Conservation (phyloP, 2,113 vertebrate species). For the Phrynocephalus versicolor region DNA sequence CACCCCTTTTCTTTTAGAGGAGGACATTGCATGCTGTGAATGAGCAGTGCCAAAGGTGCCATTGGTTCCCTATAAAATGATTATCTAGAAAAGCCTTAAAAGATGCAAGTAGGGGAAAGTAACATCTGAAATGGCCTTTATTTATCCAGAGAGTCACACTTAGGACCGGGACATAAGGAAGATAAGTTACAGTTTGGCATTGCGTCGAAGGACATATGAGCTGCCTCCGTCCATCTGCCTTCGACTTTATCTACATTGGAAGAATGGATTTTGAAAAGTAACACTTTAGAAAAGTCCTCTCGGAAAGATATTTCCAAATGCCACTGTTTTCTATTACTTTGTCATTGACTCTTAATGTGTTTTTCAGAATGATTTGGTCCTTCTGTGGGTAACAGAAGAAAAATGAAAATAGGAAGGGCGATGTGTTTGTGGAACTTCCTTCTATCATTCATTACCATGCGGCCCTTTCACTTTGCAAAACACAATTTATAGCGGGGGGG, state of each 20-base stretch:
- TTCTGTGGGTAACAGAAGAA: conserved; percentile 70
- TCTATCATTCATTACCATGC: conserved; percentile 73
- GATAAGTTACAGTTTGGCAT: conserved; percentile 22
- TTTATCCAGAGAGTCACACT: not conserved
- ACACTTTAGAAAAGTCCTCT: conserved; percentile 61
- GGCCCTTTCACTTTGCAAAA: conserved; percentile 72
- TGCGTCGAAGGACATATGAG: conserved; percentile 47
- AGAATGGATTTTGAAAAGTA: conserved; percentile 61
- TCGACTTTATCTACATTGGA: conserved; percentile 41
- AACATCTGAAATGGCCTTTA: not conserved
- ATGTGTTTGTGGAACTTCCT: conserved; percentile 30
- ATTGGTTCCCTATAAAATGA: not conserved
- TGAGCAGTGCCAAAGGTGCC: not conserved
- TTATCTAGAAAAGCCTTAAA: not conserved
- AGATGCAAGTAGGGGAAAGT: not conserved
- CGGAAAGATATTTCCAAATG: conserved; percentile 69
- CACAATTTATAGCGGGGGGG: conserved; percentile 71
- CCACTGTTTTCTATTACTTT: conserved; percentile 77
- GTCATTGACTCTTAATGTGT: conserved; percentile 75
- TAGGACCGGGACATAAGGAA: not conserved
- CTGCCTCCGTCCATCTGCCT: conserved; percentile 49
- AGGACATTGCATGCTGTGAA: not conserved
- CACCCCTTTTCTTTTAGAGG: too few species aligned
- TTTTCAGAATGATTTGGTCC: conserved; percentile 72
- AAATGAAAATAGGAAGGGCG: conserved; percentile 66